Percentiles rank a stretch among this genome's conserved stretches.
phyloP scores from a whole-genome alignment of 2,888 invertebrate species.

The Baccha elongata region DNA sequence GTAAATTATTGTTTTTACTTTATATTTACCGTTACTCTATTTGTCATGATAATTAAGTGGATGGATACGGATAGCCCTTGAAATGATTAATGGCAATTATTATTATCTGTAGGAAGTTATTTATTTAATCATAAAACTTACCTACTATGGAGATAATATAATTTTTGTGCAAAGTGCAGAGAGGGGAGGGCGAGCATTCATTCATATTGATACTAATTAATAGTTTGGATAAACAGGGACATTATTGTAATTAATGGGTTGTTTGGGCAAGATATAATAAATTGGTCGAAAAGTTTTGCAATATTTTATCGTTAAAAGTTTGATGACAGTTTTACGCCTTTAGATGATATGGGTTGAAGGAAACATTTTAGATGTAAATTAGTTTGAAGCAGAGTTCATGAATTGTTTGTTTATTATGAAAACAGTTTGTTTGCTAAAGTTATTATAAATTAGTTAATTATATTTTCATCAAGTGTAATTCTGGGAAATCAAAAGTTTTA shows the following conservation, averaged over 20 bases:
- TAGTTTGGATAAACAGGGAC: not conserved
- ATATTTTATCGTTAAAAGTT: not conserved
- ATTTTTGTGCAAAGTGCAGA: not conserved
- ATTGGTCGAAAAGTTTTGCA: not conserved
- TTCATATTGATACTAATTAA: conserved; percentile 16
- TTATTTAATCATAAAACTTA: conserved; percentile 24
- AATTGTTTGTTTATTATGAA: too few relatives aligned
- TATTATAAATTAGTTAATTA: too few relatives aligned
- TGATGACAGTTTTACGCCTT: too few relatives aligned
- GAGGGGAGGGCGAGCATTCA: not conserved
- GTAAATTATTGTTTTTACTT: not conserved
- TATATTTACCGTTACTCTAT: not conserved
- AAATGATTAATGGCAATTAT: conserved; percentile 55
- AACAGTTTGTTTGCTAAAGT: too few relatives aligned
- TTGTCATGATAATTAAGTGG: conserved; percentile 1
- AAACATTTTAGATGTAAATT: too few relatives aligned
- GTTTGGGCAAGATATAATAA: not conserved
- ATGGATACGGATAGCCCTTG: conserved; percentile 37
- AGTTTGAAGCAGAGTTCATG: too few relatives aligned
- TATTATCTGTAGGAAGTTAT: conserved; percentile 24
- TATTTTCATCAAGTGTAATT: too few relatives aligned
- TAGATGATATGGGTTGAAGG: too few relatives aligned
- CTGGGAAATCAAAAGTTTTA: too few relatives aligned
- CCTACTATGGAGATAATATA: conserved; percentile 26
- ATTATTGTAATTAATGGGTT: conserved; percentile 10